Percentiles rank a stretch among this genome's conserved stretches.
These are phyloP conservation scores for Haemorhous mexicanus DNA, from an alignment of 2,113 vertebrate genomes.

Conservation along the genomic window DNA sequence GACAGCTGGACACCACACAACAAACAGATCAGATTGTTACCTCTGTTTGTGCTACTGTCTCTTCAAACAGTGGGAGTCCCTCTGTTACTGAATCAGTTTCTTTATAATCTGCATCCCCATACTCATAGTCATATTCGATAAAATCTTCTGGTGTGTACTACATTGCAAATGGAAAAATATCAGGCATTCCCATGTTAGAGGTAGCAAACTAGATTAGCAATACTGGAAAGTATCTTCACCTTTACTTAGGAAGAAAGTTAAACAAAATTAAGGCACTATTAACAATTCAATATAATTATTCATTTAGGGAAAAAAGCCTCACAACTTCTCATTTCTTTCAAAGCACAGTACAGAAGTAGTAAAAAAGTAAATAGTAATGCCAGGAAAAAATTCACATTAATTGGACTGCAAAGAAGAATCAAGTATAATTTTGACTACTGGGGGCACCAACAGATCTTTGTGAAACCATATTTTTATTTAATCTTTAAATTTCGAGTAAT, in stretches of 20 bases:
- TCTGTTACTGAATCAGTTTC: conserved; percentile 83
- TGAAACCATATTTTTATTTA: not conserved
- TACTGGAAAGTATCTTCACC: conserved; percentile 55
- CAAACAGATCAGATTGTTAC: conserved; percentile 79
- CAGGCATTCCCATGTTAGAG: conserved; percentile 70
- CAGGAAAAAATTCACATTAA: not conserved
- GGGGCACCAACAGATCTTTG: not conserved
- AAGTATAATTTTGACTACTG: not conserved
- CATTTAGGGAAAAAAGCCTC: not conserved
- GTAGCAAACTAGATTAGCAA: conserved; percentile 56
- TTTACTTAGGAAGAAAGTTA: conserved; percentile 57
- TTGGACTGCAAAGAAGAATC: not conserved
- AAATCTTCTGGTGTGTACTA: conserved; percentile 90
- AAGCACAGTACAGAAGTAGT: not conserved
- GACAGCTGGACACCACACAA: conserved; percentile 70
- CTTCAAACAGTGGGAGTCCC: conserved; percentile 78
- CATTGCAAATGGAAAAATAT: conserved; percentile 76
- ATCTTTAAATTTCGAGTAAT: not conserved
- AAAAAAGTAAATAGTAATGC: not conserved
- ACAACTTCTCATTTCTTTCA: not conserved
- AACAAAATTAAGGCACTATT: conserved; percentile 6
- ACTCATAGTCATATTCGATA: conserved; percentile 95
- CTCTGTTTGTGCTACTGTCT: conserved; percentile 86
- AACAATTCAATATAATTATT: not conserved
- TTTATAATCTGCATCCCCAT: conserved; percentile 87